A percentile compares a stretch with the other conserved stretches of the same genome.
Evolutionary conservation across 2,113 vertebrate species (phyloP).

Genomic region (Scytalopus superciliaris): DNA sequence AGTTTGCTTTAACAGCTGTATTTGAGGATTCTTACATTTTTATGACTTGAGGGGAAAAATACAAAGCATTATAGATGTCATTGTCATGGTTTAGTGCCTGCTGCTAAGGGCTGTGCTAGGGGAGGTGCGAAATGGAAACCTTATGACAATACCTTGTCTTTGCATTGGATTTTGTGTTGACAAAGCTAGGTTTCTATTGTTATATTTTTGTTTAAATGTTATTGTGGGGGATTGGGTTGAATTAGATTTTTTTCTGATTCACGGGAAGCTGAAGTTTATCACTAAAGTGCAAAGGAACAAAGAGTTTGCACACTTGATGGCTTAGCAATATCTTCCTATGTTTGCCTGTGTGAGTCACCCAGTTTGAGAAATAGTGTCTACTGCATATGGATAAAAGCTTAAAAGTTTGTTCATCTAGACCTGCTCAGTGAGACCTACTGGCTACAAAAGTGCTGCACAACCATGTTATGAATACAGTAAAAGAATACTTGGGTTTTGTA

Average conservation of each 20-base stretch:
- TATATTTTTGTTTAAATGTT: neutral
- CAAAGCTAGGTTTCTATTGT: neutral
- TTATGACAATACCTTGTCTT: neutral
- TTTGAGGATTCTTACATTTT: neutral
- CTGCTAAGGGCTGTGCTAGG: neutral
- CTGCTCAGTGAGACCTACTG: neutral
- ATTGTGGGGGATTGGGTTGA: neutral
- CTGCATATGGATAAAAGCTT: neutral
- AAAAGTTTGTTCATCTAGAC: neutral
- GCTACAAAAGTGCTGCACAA: neutral
- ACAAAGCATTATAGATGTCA: neutral
- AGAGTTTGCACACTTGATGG: neutral
- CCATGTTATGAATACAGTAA: accelerated
- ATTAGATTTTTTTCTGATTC: neutral
- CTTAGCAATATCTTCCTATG: neutral
- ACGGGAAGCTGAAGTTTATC: neutral
- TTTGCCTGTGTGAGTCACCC: neutral
- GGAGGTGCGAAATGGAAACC: neutral
- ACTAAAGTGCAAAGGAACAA: neutral
- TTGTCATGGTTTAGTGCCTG: neutral
- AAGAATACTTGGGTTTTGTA: neutral
- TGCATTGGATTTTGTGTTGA: neutral
- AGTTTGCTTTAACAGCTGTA: neutral
- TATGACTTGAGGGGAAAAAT: neutral
- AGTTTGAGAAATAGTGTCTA: neutral